Evolutionary conservation across 2,888 invertebrate genomes (phyloP).

Genomic region (Melipona bicolor): DNA sequence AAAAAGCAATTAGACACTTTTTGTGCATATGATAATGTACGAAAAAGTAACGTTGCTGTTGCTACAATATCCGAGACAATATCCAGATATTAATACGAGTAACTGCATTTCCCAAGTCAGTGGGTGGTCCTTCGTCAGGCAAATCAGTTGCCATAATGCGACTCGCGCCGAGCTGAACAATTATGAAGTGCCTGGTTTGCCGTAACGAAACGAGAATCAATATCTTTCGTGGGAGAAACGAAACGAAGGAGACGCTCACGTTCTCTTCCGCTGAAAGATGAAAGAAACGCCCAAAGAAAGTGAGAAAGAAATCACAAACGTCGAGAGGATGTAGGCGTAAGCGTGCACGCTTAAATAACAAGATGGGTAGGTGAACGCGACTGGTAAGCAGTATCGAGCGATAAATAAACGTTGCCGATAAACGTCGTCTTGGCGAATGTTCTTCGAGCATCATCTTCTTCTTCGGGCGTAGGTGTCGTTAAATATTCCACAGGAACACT

Average conservation of each 20-base stretch:
- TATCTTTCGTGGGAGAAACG: not conserved
- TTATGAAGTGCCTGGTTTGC: not conserved
- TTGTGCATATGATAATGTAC: too few species aligned
- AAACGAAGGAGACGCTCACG: not conserved
- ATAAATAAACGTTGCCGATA: slow-evolving; percentile 63
- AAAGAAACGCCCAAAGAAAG: not conserved
- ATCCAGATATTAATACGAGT: too few species aligned
- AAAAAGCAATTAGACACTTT: too few species aligned
- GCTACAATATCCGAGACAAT: too few species aligned
- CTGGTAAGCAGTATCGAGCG: slow-evolving; percentile 54
- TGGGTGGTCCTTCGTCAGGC: too few species aligned
- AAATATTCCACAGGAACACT: slow-evolving; percentile 64
- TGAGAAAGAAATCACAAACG: slow-evolving; percentile 14
- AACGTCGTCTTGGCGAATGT: slow-evolving; percentile 54
- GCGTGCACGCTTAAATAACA: slow-evolving; percentile 59
- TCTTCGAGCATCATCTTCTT: slow-evolving; percentile 55
- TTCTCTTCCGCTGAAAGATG: not conserved
- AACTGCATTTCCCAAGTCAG: too few species aligned
- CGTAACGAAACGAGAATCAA: not conserved
- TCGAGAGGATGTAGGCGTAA: slow-evolving; percentile 42
- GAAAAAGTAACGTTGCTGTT: too few species aligned
- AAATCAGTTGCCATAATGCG: too few species aligned
- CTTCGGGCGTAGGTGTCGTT: slow-evolving; percentile 55
- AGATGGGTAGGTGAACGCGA: slow-evolving; percentile 53
- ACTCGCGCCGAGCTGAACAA: too few species aligned